phyloP scores from a whole-genome alignment of 2,113 vertebrate genomes.

The Oceanodroma tethys region DNA sequence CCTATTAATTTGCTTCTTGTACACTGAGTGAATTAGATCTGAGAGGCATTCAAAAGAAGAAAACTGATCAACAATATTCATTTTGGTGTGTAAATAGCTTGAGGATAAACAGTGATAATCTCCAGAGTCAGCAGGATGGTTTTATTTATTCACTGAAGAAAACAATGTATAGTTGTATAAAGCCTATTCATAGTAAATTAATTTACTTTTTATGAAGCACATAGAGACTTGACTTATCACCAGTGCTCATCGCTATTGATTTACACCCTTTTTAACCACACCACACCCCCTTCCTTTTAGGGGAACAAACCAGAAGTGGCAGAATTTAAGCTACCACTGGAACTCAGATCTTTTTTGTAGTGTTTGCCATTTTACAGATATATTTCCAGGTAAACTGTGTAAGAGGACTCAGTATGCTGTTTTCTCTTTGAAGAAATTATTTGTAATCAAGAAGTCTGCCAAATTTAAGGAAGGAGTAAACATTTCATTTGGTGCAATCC shows the following conservation, averaged over 20 bases:
- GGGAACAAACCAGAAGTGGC: neutral
- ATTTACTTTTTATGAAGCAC: neutral
- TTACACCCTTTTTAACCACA: neutral
- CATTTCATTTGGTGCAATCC: neutral
- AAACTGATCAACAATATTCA: constrained; percentile 4
- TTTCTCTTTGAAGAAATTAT: neutral
- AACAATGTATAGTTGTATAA: neutral
- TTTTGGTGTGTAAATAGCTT: constrained; percentile 2
- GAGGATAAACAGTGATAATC: neutral
- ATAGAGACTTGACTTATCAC: neutral
- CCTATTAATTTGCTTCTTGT: constrained; percentile 5
- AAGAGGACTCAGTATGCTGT: neutral
- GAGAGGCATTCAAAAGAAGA: neutral
- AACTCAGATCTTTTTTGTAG: neutral
- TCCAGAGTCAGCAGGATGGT: neutral
- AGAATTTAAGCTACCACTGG: neutral
- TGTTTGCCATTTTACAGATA: neutral
- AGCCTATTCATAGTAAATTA: neutral
- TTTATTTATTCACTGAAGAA: neutral
- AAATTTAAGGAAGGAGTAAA: neutral
- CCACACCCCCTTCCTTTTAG: neutral
- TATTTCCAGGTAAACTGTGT: neutral
- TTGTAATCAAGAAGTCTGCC: neutral
- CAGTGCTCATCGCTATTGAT: neutral
- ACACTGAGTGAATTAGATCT: neutral